Base-by-base conservation (phyloP, 2,113 vertebrate genomes). In the Chaetorhynchus papuensis region DNA sequence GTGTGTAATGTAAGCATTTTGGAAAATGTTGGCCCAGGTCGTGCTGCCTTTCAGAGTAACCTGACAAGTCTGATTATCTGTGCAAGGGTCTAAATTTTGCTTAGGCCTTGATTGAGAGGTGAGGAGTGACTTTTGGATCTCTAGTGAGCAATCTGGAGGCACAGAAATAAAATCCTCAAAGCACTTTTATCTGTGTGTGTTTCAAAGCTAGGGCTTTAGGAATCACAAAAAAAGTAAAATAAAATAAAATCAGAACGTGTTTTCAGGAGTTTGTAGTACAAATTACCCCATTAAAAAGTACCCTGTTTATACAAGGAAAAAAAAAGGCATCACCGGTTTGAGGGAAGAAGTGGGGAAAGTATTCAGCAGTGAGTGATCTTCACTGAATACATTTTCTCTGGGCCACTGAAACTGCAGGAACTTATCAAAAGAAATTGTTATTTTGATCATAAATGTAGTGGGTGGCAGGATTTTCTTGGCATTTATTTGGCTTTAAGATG, bases 261-360 rank as follows among this genome's bases (percentile, higher is more conserved):
- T 96, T 97, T 83, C 39, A 31, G 78, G 82, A 90, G 70, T 88
- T 90, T 94, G 78, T 94, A 95, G 84, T 91, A 96, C 95, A 94
- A 97, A 96, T 93, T 90, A 81, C 79, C 33, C 79, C 47, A 49
- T 90, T 97, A 64, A 94, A 94, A 94, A 89, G 47, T 68, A 83
- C 37, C 65, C 56, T 87, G 61, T 80, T 93, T 93, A 53, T 89
- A 87, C 69, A 91, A 80, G 45, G 1, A 3, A 60, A 66, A 74
- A 84, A 66, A 39, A 8, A 5, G 6, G 5, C 47, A 59, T 45
- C 74, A 91, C 69, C 5, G 5, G 45, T 89, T 94, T 83, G 80
- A 95, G 68, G 68, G 64, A 88, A 78, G 79, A 90, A 92, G 44
- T 45, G 66, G 66, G 88, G 35, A 80, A 94, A 87, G 65, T 68